A percentile compares a stretch with the other conserved stretches of the same genome.
Conservation (phyloP, 2,797 vertebrate genomes). For the Gila robusta region DNA sequence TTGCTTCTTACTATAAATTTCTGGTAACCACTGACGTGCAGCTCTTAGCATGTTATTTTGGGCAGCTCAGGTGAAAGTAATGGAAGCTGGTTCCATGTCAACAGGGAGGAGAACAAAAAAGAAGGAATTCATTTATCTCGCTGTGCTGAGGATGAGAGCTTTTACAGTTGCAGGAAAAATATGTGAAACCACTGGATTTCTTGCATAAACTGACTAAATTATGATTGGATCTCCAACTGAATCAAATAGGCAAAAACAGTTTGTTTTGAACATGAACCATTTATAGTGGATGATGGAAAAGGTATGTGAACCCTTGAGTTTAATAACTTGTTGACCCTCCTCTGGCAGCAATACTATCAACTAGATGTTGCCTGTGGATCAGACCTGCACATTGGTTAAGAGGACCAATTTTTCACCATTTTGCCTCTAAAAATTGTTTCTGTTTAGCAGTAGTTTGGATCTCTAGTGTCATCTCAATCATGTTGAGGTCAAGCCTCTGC, state of each 20-base stretch:
- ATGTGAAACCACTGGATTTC: background rate
- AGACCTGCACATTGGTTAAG: background rate
- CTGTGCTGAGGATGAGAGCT: background rate
- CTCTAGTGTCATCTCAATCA: conserved; percentile 10
- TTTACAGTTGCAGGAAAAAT: background rate
- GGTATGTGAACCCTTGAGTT: background rate
- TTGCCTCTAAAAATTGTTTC: background rate
- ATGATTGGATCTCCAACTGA: background rate
- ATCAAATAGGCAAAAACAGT: background rate
- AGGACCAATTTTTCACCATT: background rate
- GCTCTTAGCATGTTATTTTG: conserved; percentile 6
- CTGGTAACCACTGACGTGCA: background rate
- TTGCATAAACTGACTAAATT: background rate
- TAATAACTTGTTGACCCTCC: conserved; percentile 15
- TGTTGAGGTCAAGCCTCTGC: background rate
- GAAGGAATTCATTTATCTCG: background rate
- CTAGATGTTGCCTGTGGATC: background rate
- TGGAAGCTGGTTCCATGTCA: conserved; percentile 24
- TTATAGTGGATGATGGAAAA: background rate
- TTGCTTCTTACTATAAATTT: no score
- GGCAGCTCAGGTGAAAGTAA: conserved; percentile 7
- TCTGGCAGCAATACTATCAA: background rate
- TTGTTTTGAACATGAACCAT: background rate
- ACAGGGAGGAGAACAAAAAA: conserved; percentile 21
- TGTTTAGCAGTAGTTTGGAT: background rate